A percentile compares a stretch with the other conserved stretches of the same genome.
These are phyloP conservation scores for Agonopterix arenella DNA, from an alignment of 2,888 invertebrate genomes.

Conservation along the genomic window DNA sequence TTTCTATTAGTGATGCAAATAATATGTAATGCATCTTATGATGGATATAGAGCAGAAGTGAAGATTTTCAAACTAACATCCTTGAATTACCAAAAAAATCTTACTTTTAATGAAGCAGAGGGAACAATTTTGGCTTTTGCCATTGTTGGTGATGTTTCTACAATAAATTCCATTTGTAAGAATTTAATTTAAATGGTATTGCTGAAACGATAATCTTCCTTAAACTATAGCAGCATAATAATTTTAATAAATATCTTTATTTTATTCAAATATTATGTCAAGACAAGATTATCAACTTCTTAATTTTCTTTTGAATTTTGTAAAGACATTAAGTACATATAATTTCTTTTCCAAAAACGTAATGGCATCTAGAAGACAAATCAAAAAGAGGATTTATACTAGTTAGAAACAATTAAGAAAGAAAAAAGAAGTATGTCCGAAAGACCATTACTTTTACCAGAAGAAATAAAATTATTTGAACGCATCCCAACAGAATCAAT, in stretches of 20 bases:
- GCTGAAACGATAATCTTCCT: conserved; percentile 3
- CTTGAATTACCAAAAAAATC: conserved; percentile 5
- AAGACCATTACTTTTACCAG: too few species aligned
- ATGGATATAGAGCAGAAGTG: background rate
- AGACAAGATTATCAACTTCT: conserved; percentile 3
- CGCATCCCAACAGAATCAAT: too few species aligned
- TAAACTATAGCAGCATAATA: conserved; percentile 4
- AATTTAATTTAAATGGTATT: conserved; percentile 4
- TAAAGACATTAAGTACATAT: too few species aligned
- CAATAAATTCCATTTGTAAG: conserved; percentile 35
- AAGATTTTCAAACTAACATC: background rate
- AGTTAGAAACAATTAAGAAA: too few species aligned
- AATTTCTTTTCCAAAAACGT: too few species aligned
- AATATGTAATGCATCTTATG: background rate
- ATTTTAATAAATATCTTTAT: conserved; percentile 5
- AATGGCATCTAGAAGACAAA: too few species aligned
- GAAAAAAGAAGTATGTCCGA: too few species aligned
- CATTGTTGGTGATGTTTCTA: conserved; percentile 38
- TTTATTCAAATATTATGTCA: conserved; percentile 7
- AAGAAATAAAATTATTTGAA: too few species aligned
- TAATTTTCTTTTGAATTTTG: conserved; percentile 6
- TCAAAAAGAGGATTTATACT: too few species aligned
- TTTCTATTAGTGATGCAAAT: too few species aligned
- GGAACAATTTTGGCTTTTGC: conserved; percentile 38
- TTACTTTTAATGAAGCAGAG: conserved; percentile 39